These are phyloP conservation scores for Hirtodrosophila duncani DNA, from an alignment of 2,888 invertebrate genomes.

Conservation along the genomic window DNA sequence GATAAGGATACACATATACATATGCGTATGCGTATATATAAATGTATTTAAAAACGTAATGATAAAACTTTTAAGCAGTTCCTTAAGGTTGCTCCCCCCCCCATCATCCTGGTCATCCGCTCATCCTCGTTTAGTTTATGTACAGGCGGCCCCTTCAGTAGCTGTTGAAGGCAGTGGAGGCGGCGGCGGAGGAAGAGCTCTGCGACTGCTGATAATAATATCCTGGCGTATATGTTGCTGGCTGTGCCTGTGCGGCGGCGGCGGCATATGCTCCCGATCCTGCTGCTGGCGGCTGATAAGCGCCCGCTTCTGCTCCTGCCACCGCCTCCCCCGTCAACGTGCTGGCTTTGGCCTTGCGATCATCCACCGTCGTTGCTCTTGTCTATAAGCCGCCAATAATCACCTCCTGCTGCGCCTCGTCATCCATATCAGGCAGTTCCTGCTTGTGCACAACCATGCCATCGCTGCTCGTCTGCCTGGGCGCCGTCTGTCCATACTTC, in stretches of 20 bases:
- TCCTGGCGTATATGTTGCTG: slow-evolving; percentile 29
- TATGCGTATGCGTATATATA: slow-evolving; percentile 50
- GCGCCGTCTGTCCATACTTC: slow-evolving; percentile 84
- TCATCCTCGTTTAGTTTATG: slow-evolving; percentile 22
- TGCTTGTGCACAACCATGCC: slow-evolving; percentile 76
- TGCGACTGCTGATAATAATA: slow-evolving; percentile 48
- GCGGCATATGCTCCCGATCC: not conserved
- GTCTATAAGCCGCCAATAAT: slow-evolving; percentile 77
- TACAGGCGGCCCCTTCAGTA: no score
- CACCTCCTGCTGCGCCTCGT: slow-evolving; percentile 77
- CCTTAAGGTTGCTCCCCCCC: no score
- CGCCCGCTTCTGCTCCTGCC: slow-evolving; percentile 28
- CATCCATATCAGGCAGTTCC: slow-evolving; percentile 77
- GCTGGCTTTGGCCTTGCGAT: slow-evolving; percentile 52
- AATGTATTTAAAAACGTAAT: slow-evolving; percentile 42
- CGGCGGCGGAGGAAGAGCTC: no score
- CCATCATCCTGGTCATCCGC: not conserved
- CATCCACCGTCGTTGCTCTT: slow-evolving; percentile 63
- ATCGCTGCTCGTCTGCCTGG: slow-evolving; percentile 78
- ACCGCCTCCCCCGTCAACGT: slow-evolving; percentile 25
- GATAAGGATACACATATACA: slow-evolving; percentile 34
- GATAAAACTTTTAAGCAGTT: no score
- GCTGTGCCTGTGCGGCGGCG: slow-evolving; percentile 8
- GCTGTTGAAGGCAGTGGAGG: slow-evolving; percentile 20
- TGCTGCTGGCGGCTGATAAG: slow-evolving; percentile 24